A percentile compares a stretch with the other conserved stretches of the same genome.
Conservation (phyloP, 1,140 invertebrate genomes). For the Heliconius himera region DNA sequence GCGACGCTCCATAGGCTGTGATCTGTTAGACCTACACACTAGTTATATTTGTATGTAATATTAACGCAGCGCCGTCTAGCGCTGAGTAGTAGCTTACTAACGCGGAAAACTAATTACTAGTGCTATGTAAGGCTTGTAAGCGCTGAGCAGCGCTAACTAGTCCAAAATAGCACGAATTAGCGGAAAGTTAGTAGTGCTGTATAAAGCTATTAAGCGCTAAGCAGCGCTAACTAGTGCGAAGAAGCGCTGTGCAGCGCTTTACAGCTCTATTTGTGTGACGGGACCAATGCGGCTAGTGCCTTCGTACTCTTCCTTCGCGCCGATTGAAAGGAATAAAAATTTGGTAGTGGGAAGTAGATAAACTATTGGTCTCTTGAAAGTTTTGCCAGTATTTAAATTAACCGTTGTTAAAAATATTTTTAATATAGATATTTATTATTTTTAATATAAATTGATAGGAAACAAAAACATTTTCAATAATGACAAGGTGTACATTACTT, state of each 20-base stretch:
- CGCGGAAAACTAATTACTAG: neutral
- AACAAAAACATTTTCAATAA: no score
- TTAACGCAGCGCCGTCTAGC: slow-evolving; percentile 9
- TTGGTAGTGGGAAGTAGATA: neutral
- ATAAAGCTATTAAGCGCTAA: neutral
- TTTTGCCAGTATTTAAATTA: neutral
- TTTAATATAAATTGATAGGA: neutral
- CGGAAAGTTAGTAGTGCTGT: neutral
- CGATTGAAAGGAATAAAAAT: slow-evolving; percentile 7
- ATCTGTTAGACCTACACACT: slow-evolving; percentile 53
- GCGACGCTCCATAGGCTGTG: slow-evolving; percentile 65
- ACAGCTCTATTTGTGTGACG: slow-evolving; percentile 43
- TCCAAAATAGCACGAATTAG: no score
- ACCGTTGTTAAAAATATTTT: neutral
- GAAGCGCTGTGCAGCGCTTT: slow-evolving; percentile 13
- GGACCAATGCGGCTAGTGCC: slow-evolving; percentile 63
- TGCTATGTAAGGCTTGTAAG: neutral
- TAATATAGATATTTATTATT: neutral
- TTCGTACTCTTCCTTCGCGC: neutral
- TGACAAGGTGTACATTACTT: no score
- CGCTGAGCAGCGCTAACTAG: neutral
- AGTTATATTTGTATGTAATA: neutral
- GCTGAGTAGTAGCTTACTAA: neutral
- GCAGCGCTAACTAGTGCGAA: neutral
- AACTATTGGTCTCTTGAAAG: neutral